Percentiles rank a stretch among this genome's conserved stretches.
These are phyloP conservation scores for Branchinecta lindahli DNA, from an alignment of 1,140 invertebrate genomes.

Conservation along the genomic window DNA sequence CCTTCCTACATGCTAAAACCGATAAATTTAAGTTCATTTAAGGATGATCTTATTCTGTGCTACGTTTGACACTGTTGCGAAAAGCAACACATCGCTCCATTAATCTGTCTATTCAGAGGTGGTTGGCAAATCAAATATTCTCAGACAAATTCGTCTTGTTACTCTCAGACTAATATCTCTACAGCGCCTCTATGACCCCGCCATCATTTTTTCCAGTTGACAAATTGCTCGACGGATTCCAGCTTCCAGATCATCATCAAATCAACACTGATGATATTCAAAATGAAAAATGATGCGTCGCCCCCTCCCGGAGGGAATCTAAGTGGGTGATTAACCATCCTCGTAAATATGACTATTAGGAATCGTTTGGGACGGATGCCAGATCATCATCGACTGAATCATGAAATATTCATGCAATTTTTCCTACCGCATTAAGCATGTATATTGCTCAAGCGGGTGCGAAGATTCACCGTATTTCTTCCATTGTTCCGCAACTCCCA, in stretches of 20 bases:
- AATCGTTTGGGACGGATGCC: background rate
- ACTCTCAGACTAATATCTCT: too few relatives aligned
- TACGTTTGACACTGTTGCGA: too few relatives aligned
- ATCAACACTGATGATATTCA: background rate
- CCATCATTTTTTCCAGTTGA: too few relatives aligned
- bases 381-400: constrained; percentile 6
- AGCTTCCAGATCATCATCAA: background rate
- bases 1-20: too few relatives aligned
- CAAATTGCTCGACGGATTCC: too few relatives aligned
- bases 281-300: background rate
- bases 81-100: too few relatives aligned
- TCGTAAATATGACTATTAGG: constrained; percentile 7
- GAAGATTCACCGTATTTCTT: background rate
- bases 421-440: constrained; percentile 6
- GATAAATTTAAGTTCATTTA: too few relatives aligned
- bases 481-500: background rate
- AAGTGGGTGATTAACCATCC: constrained; percentile 8
- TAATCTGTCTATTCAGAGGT: too few relatives aligned
- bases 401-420: constrained; percentile 11
- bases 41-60: too few relatives aligned
- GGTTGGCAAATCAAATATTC: too few relatives aligned
- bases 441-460: background rate
- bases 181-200: too few relatives aligned
- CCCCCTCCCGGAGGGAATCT: background rate
- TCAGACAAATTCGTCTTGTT: too few relatives aligned